These are phyloP conservation scores for Nipponacmea schrenckii DNA, from an alignment of 2,888 invertebrate species.

Conservation along the genomic window DNA sequence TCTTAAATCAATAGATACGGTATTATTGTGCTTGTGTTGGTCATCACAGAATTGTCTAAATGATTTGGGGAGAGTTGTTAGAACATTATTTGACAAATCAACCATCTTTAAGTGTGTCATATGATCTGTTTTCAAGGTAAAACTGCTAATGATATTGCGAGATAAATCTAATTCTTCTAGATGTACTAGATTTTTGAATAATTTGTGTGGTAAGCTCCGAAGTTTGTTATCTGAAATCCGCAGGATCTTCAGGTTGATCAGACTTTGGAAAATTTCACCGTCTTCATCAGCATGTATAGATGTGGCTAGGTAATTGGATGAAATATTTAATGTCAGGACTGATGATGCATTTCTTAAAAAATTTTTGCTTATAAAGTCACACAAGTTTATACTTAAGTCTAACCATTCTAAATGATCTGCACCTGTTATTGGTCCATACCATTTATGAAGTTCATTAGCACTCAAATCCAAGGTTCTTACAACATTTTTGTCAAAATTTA, in stretches of 20 bases:
- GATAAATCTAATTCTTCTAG: slow-evolving; percentile 21
- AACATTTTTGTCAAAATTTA: slow-evolving; percentile 13
- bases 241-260: slow-evolving; percentile 15
- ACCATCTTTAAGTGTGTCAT: slow-evolving; percentile 20
- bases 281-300: slow-evolving; percentile 16
- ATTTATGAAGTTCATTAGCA: slow-evolving; percentile 18
- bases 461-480: slow-evolving; percentile 17
- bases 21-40: not conserved
- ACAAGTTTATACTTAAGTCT: slow-evolving; percentile 24
- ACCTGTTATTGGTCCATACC: slow-evolving; percentile 25
- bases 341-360: slow-evolving; percentile 13
- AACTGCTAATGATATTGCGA: slow-evolving; percentile 21
- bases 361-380: not conserved
- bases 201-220: slow-evolving; percentile 17
- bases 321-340: slow-evolving; percentile 16
- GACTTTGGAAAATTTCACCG: slow-evolving; percentile 26
- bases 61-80: slow-evolving; percentile 7
- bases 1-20: slow-evolving; percentile 15
- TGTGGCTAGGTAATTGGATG: slow-evolving; percentile 21
- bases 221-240: slow-evolving; percentile 26
- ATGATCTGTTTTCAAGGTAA: slow-evolving; percentile 19
- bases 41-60: slow-evolving; percentile 8
- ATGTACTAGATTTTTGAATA: slow-evolving; percentile 18
- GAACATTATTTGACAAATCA: slow-evolving; percentile 23
- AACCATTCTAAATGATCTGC: slow-evolving; percentile 20